Evolutionary conservation across 2,797 vertebrate genomes (phyloP).

Genomic region (Galaxias olidus): DNA sequence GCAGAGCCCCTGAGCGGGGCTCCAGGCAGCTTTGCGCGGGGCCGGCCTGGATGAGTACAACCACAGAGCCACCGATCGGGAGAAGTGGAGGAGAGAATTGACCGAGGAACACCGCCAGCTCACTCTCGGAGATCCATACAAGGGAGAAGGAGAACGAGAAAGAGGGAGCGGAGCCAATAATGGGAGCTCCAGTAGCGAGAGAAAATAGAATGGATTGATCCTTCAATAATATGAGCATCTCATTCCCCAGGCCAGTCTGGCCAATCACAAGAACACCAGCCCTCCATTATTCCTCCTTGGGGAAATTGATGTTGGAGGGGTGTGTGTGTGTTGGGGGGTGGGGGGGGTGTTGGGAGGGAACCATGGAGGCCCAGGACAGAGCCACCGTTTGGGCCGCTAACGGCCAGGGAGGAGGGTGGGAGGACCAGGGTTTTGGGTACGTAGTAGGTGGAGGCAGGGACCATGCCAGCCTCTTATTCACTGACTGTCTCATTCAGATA

Average conservation of each 20-base stretch:
- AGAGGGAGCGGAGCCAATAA: background rate
- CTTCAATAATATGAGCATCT: constrained; percentile 14
- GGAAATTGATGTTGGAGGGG: constrained; percentile 7
- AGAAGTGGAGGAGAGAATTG: constrained; percentile 30
- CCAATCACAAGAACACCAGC: constrained; percentile 25
- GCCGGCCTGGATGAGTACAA: constrained; percentile 44
- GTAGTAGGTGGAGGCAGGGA: too few relatives aligned
- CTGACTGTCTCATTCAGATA: too few relatives aligned
- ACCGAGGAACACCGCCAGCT: constrained; percentile 28
- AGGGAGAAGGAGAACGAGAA: constrained; percentile 25
- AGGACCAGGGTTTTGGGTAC: too few relatives aligned
- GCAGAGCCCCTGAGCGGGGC: constrained; percentile 36
- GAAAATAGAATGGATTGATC: background rate
- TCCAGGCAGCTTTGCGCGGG: constrained; percentile 34
- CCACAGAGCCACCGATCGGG: constrained; percentile 28
- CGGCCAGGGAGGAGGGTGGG: too few relatives aligned
- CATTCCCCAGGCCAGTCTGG: constrained; percentile 11
- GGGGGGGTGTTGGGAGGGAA: too few relatives aligned
- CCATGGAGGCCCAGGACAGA: too few relatives aligned
- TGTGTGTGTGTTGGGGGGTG: too few relatives aligned
- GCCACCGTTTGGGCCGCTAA: too few relatives aligned
- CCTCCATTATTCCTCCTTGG: constrained; percentile 16
- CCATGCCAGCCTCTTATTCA: too few relatives aligned
- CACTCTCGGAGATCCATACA: constrained; percentile 36
- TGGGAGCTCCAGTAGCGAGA: background rate